Percentiles rank a stretch among this genome's conserved stretches.
phyloP scores from a whole-genome alignment of 1,140 invertebrate genomes.

The Ceratina japonica region DNA sequence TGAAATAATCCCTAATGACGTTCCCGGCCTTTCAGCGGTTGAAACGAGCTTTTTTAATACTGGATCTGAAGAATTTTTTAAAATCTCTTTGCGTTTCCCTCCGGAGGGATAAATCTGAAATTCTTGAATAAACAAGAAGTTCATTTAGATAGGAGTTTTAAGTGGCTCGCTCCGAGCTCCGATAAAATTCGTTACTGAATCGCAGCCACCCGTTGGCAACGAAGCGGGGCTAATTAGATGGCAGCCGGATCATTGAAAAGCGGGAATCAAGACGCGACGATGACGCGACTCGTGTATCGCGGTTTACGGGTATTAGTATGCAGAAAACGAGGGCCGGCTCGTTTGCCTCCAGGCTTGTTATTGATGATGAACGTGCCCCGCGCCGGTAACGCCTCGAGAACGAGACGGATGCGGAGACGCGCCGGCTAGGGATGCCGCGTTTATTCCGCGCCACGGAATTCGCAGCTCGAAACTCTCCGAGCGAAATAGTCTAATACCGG shows the following conservation, averaged over 20 bases:
- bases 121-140: too few relatives aligned
- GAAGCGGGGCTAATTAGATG: too few relatives aligned
- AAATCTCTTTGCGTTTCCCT: too few relatives aligned
- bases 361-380: slow-evolving; percentile 48
- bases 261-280: not conserved
- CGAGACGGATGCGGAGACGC: slow-evolving; percentile 23
- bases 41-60: too few relatives aligned
- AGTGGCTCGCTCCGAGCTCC: too few relatives aligned
- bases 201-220: too few relatives aligned
- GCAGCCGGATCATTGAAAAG: not conserved
- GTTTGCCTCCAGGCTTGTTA: slow-evolving; percentile 34
- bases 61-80: too few relatives aligned
- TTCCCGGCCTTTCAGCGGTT: too few relatives aligned
- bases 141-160: too few relatives aligned
- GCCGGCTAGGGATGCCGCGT: slow-evolving; percentile 17
- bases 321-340: slow-evolving; percentile 13
- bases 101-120: too few relatives aligned
- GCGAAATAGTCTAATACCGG: not conserved
- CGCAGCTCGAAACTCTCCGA: not conserved
- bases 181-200: too few relatives aligned
- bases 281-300: not conserved
- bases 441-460: slow-evolving; percentile 35
- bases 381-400: slow-evolving; percentile 10
- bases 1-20: too few relatives aligned
- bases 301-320: slow-evolving; percentile 42